Percentiles rank a stretch among this genome's conserved stretches.
Conservation (phyloP, 1,140 invertebrate species). For the Homarus americanus region DNA sequence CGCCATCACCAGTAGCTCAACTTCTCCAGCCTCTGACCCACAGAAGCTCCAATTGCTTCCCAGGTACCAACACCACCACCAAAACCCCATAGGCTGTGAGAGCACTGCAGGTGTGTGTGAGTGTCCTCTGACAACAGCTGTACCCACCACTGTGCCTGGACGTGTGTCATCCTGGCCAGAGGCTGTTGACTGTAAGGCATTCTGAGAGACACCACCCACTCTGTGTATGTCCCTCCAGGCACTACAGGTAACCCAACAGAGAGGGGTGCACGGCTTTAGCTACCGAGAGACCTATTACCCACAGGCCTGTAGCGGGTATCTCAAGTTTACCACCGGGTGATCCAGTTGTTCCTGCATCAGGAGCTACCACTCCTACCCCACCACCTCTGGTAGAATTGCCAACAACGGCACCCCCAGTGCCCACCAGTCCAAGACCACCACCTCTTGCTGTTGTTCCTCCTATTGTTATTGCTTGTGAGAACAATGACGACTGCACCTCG, state of each 20-base stretch:
- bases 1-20: constrained; percentile 35
- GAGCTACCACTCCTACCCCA: constrained; percentile 76
- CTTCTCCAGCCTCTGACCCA: neutral
- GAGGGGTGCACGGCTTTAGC: constrained; percentile 72
- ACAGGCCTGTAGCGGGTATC: constrained; percentile 84
- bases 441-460: constrained; percentile 79
- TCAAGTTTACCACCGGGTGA: constrained; percentile 87
- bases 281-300: constrained; percentile 74
- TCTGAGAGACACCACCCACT: constrained; percentile 86
- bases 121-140: constrained; percentile 94
- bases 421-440: constrained; percentile 78
- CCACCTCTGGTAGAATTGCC: constrained; percentile 57
- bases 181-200: constrained; percentile 91
- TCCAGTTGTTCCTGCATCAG: neutral
- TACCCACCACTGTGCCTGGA: constrained; percentile 90
- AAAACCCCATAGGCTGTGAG: constrained; percentile 53
- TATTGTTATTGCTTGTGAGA: constrained; percentile 63
- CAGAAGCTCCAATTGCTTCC: constrained; percentile 21
- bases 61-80: constrained; percentile 49
- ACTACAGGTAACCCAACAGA: constrained; percentile 77
- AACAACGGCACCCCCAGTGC: constrained; percentile 83
- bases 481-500: constrained; percentile 83
- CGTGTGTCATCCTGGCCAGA: constrained; percentile 90
- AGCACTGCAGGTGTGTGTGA: constrained; percentile 81
- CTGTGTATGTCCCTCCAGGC: constrained; percentile 72